Evolutionary conservation across 2,113 vertebrate genomes (phyloP), one percentile per base, ranked within the genome.

Genomic region (Protobothrops flavoviridis): DNA sequence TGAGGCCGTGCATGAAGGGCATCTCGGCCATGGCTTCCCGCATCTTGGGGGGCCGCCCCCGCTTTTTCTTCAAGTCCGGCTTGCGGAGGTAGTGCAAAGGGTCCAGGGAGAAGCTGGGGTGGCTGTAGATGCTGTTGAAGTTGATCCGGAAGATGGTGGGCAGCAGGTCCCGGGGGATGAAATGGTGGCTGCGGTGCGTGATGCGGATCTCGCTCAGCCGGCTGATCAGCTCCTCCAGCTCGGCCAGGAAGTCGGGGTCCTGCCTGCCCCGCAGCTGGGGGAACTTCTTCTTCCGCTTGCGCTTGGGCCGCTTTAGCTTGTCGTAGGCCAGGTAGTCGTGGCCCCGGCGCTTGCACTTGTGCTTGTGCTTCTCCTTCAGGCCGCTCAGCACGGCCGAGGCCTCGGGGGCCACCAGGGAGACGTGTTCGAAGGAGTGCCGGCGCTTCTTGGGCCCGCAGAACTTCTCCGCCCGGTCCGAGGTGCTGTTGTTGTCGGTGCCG

Each of bases 211-310:
- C 98, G 11, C 98, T 98, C 61, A 99, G 97, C 0, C 98, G 98
- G 55, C 97, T 97, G 29, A 99, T 98, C 6, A 99, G 94, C 57
- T 99, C 98, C 56, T 99, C 99, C 8, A 99, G 93, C 20, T 99
- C 99, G 0, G 98, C 98, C 1, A 99, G 97, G 94, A 99, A 99
- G 59, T 98, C 98, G 0, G 99, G 99, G 96, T 99, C 99, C 95
- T 99, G 98, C 55, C 99, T 97, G 87, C 98, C 97, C 33, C 98
- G 98, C 21, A 99, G 98, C 93, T 98, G 98, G 64, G 99, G 98
- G 92, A 99, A 99, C 95, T 99, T 99, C 98, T 99, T 99, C 97
- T 99, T 99, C 88, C 99, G 98, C 97, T 99, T 99, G 87, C 98
- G 97, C 96, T 99, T 99, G 96, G 99, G 99, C 88, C 98, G 98